phyloP scores from a whole-genome alignment of 2,888 invertebrate genomes.

The Drosophila borealis region DNA sequence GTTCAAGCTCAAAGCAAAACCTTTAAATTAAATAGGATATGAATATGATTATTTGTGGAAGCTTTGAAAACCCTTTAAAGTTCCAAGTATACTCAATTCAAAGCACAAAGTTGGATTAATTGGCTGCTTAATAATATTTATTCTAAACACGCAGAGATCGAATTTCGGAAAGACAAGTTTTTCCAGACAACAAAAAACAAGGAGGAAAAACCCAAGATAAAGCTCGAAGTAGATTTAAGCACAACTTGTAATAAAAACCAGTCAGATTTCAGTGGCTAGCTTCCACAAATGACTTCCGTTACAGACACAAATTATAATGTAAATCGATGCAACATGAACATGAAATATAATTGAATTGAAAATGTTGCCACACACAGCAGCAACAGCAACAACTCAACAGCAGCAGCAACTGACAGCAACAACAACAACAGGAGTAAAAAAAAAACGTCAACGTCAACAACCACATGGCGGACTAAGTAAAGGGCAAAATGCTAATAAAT shows the following conservation, averaged over 20 bases:
- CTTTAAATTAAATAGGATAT: background rate
- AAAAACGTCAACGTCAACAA: conserved; percentile 21
- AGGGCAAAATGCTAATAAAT: conserved; percentile 81
- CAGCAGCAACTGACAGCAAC: conserved; percentile 34
- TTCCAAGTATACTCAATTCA: too few species aligned
- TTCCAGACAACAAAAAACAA: background rate
- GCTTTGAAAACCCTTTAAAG: background rate
- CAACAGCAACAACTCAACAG: conserved; percentile 27
- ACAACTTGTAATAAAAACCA: conserved; percentile 7
- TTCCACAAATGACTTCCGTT: conserved; percentile 76
- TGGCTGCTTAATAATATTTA: background rate
- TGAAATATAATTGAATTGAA: conserved; percentile 79
- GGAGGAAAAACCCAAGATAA: background rate
- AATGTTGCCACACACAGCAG: conserved; percentile 74
- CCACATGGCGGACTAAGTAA: conserved; percentile 34
- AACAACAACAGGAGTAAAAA: conserved; percentile 9
- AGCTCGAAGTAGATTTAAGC: conserved; percentile 7
- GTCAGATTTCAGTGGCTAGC: conserved; percentile 10
- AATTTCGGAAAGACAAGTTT: background rate
- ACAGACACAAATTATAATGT: conserved; percentile 78
- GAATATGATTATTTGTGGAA: background rate
- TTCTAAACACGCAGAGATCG: background rate
- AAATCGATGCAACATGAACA: conserved; percentile 80
- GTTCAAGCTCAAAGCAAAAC: background rate
- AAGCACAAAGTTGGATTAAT: background rate